Base-by-base conservation (phyloP, 2,888 invertebrate species). In the Caprella mutica region DNA sequence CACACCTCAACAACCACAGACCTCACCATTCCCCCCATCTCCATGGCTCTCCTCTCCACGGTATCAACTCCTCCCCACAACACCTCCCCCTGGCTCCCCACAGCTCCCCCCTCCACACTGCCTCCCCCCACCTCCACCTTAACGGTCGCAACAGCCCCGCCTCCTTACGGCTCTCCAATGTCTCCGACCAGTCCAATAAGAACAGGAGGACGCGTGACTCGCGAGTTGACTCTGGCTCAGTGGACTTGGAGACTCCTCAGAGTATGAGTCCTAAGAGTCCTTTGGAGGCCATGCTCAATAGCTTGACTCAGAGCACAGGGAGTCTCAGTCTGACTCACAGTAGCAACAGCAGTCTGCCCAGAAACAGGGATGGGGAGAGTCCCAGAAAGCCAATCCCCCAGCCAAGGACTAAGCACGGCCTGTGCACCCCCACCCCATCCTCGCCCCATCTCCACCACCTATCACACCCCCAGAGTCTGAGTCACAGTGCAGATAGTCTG, bases 191-290 rank as follows among this genome's bases (percentile, higher is more conserved):
- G 19, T 52, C 55, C 19, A 52, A 61, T 12, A 56, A 56, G 42
- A 58, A 55, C n/a, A 23, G 55, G 3, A 21, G 48, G 3, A 21
- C 30, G 19, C 58, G 69, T 46, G 68, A 69, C 60, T 71, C 71
- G 3, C 66, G 69, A 35, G 69, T 71, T 29, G 72, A 71, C 61
- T 72, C 71, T 1, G 71, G 69, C 23, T 70, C 73, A 46, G 77
- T 75, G 60, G 72, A 70, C 65, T 67, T 69, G 66, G 72, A 70
- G 58, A 71, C 74, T 21, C 72, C 72, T 5, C 69, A 70, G 56
- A 70, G 70, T 62, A 65, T 71, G 26, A 70, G 71, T 44, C 72
- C 73, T 5, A 68, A 71, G 58, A 72, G 71, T 62, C 71, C 73
- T 59, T 67, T 66, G 55, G 69, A 69, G 56, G 67, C 65, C n/a